A percentile compares a stretch with the other conserved stretches of the same genome.
These are phyloP conservation scores for Sitta europaea DNA, from an alignment of 2,113 vertebrate genomes.

Conservation along the genomic window DNA sequence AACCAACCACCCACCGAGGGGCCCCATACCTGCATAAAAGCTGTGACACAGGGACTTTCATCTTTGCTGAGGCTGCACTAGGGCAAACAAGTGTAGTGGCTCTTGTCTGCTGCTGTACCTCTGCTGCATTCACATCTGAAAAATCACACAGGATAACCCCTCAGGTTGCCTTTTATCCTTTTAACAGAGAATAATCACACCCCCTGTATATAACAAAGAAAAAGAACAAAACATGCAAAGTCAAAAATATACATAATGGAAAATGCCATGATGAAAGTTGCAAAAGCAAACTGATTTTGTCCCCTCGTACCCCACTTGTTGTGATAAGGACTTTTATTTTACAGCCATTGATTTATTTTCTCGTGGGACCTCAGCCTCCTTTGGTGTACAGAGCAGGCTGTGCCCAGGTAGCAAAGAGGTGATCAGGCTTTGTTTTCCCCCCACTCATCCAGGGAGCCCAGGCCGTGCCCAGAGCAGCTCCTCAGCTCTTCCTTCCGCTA, in stretches of 20 bases:
- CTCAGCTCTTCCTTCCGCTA: background rate
- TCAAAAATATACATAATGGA: background rate
- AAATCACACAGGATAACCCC: background rate
- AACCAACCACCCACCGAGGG: fast-evolving
- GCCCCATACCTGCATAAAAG: background rate
- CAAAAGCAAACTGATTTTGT: background rate
- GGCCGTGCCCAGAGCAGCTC: background rate
- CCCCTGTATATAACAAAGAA: background rate
- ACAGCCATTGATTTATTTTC: background rate
- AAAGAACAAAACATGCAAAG: background rate
- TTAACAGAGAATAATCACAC: background rate
- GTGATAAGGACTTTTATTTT: background rate
- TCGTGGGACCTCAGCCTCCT: background rate
- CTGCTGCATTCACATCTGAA: background rate
- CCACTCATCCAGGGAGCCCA: background rate
- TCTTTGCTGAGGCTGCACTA: background rate
- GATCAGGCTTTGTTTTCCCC: background rate
- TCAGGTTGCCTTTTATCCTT: background rate
- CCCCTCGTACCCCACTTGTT: background rate
- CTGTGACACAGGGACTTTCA: background rate
- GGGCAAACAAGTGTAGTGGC: background rate
- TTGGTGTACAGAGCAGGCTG: background rate
- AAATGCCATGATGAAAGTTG: background rate
- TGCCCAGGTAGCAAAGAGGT: background rate
- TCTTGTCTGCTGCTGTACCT: background rate